These are phyloP conservation scores for Sinodicranocentrus sp. DNA, from an alignment of 2,888 invertebrate genomes.

Conservation along the genomic window DNA sequence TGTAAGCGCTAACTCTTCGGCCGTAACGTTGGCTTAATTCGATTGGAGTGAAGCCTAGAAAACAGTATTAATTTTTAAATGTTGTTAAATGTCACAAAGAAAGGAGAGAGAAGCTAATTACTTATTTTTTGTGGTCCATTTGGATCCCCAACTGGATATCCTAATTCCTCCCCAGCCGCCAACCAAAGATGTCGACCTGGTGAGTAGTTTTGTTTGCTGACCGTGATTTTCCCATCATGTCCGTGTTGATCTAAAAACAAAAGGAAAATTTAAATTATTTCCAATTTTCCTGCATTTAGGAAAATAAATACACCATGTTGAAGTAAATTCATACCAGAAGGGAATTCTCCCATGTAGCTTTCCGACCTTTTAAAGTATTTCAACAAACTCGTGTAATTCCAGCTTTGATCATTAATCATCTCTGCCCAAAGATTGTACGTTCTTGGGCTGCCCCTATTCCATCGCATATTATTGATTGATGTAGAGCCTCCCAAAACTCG, in stretches of 20 bases:
- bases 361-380: conserved; percentile 87
- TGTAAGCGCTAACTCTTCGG: conserved; percentile 38
- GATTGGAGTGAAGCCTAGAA: conserved; percentile 21
- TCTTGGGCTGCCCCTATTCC: conserved; percentile 31
- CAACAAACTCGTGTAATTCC: conserved; percentile 89
- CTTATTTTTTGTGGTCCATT: conserved; percentile 54
- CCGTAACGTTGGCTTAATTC: conserved; percentile 21
- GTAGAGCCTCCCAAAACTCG: conserved; percentile 23
- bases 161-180: conserved; percentile 34
- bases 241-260: conserved; percentile 45
- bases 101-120: too few relatives aligned
- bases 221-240: conserved; percentile 33
- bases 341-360: conserved; percentile 20
- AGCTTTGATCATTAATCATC: conserved; percentile 85
- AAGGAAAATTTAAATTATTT: too few relatives aligned
- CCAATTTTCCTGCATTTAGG: too few relatives aligned
- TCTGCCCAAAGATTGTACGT: conserved; percentile 38
- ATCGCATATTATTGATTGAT: background rate
- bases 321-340: too few relatives aligned
- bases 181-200: conserved; percentile 45
- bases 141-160: conserved; percentile 33
- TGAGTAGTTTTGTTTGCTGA: conserved; percentile 16
- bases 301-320: too few relatives aligned
- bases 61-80: background rate
- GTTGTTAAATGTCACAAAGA: background rate